phyloP scores from a whole-genome alignment of 1,140 invertebrate species.

The Armadillidium nasatum region DNA sequence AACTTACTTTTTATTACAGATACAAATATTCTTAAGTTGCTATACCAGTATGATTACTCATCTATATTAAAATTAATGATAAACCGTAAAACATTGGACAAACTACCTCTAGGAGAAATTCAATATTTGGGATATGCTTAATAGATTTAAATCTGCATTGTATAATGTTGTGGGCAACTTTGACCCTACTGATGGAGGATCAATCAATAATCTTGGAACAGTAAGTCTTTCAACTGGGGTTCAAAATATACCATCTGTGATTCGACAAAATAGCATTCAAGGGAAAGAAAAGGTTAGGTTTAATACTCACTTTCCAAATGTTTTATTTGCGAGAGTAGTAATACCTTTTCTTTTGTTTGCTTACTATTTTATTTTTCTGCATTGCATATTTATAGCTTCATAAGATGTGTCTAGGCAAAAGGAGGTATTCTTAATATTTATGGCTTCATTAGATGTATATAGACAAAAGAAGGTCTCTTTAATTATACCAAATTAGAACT shows the following conservation, averaged over 20 bases:
- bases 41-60: no score
- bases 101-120: no score
- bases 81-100: no score
- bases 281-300: slow-evolving; percentile 1
- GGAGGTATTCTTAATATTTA: no score
- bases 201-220: background rate
- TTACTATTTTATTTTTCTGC: background rate
- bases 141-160: background rate
- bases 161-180: background rate
- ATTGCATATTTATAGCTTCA: background rate
- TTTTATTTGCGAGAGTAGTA: background rate
- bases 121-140: background rate
- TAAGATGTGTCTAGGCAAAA: no score
- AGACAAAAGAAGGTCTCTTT: no score
- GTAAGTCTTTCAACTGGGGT: slow-evolving; percentile 2
- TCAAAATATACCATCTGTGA: slow-evolving; percentile 10
- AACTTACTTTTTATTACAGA: no score
- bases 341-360: background rate
- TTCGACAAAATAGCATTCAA: slow-evolving; percentile 5
- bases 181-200: background rate
- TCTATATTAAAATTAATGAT: no score
- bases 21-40: no score
- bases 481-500: no score
- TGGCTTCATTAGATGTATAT: no score
- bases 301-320: background rate